Percentiles rank a stretch among this genome's conserved stretches.
Conservation (phyloP, 2,113 vertebrate species). For the Ptyas mucosa region DNA sequence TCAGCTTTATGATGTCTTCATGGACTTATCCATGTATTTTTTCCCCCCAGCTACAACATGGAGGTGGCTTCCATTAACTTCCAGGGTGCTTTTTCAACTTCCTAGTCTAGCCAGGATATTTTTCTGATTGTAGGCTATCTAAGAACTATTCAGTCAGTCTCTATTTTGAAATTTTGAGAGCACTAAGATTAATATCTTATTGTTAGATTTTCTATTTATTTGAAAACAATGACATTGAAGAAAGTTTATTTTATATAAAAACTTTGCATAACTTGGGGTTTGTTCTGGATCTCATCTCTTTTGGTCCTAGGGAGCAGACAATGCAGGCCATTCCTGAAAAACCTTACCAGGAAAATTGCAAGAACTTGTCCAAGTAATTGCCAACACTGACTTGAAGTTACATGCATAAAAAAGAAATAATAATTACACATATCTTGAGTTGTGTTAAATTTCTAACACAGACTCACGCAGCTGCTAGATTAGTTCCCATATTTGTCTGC, state of each 20-base stretch:
- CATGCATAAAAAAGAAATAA: background rate
- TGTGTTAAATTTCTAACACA: constrained; percentile 37
- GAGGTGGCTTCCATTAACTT: background rate
- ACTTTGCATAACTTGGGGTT: background rate
- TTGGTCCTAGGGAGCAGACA: background rate
- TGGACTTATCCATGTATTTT: background rate
- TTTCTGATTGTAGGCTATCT: background rate
- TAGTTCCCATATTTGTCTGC: constrained; percentile 45
- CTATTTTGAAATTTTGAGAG: background rate
- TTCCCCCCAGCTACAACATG: background rate
- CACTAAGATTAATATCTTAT: background rate
- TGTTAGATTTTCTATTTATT: constrained; percentile 35
- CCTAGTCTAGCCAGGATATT: background rate
- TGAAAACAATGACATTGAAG: background rate
- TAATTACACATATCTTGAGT: constrained; percentile 36
- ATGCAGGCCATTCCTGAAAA: background rate
- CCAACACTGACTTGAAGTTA: background rate
- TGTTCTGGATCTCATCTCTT: background rate
- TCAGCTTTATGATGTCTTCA: background rate
- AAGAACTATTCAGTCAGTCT: background rate
- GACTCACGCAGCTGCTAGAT: constrained; percentile 54
- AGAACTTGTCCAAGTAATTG: background rate
- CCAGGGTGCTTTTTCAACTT: background rate
- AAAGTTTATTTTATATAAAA: background rate
- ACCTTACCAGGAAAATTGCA: background rate